These are phyloP conservation scores for Amphiprion clarkii DNA, from an alignment of 2,797 vertebrate species.

Conservation along the genomic window DNA sequence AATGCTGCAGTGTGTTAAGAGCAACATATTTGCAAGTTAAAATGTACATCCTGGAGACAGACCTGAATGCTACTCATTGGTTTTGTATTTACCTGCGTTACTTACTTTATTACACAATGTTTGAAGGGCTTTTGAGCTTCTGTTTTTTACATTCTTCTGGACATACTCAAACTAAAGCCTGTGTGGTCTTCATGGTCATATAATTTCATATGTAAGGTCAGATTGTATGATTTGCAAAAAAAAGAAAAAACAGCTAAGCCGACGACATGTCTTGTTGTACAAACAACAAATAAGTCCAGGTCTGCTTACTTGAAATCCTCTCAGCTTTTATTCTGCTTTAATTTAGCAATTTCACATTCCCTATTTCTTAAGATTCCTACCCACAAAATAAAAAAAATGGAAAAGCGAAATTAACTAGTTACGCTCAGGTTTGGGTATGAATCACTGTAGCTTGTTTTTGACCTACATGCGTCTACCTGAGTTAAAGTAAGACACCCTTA, in stretches of 20 bases:
- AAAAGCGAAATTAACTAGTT: background rate
- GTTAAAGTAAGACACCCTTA: constrained; percentile 44
- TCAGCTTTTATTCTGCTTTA: constrained; percentile 13
- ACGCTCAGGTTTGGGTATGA: constrained; percentile 23
- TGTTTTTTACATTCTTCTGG: constrained; percentile 13
- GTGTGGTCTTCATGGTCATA: background rate
- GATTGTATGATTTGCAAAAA: background rate
- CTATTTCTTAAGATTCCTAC: background rate
- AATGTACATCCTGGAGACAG: constrained; percentile 18
- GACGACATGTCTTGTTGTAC: constrained; percentile 10
- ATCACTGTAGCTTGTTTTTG: constrained; percentile 35
- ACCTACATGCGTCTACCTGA: constrained; percentile 47
- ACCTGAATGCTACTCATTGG: background rate
- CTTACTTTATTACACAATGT: constrained; percentile 18
- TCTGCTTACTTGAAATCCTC: constrained; percentile 10
- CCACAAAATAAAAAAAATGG: background rate
- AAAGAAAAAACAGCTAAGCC: constrained; percentile 1
- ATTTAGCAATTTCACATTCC: constrained; percentile 1
- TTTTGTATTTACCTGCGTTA: constrained; percentile 25
- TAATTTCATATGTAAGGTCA: background rate
- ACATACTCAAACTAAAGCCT: background rate
- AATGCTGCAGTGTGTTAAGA: background rate
- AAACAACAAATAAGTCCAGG: background rate
- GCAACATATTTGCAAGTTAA: background rate
- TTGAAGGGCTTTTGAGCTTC: constrained; percentile 1